phyloP scores from a whole-genome alignment of 2,797 vertebrate species.

The Cetoscarus ocellatus region DNA sequence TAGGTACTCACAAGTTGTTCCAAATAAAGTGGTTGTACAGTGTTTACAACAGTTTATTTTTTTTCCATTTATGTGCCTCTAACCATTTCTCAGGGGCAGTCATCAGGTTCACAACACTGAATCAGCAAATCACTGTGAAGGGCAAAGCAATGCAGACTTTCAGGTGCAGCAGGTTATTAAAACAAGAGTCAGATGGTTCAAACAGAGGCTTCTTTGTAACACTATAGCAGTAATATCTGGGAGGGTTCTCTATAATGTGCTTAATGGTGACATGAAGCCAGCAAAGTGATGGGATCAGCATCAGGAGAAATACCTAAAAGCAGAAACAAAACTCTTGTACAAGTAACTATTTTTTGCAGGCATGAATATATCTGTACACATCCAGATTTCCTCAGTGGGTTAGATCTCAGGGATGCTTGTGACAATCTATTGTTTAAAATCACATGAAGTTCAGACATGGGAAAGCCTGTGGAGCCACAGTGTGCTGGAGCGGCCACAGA shows the following conservation, averaged over 20 bases:
- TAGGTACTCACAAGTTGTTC: too few species aligned
- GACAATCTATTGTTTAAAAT: slow-evolving; percentile 22
- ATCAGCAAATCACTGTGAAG: slow-evolving; percentile 10
- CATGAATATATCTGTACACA: neutral
- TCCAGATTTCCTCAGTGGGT: slow-evolving; percentile 11
- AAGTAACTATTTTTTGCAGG: neutral
- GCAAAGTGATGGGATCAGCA: neutral
- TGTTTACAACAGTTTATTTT: too few species aligned
- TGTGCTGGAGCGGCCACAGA: slow-evolving; percentile 47
- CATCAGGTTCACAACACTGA: neutral
- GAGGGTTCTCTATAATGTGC: slow-evolving; percentile 3
- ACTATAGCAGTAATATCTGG: slow-evolving; percentile 10
- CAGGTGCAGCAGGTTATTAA: slow-evolving; percentile 52
- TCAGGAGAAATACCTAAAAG: neutral
- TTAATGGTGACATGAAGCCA: slow-evolving; percentile 4
- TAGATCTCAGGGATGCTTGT: slow-evolving; percentile 10
- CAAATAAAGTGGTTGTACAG: too few species aligned
- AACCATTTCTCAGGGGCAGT: slow-evolving; percentile 8
- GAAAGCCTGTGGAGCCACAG: slow-evolving; percentile 48
- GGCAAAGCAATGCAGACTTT: slow-evolving; percentile 32
- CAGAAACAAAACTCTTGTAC: neutral
- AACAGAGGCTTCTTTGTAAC: slow-evolving; percentile 23
- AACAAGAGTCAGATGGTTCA: slow-evolving; percentile 34
- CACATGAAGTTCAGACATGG: slow-evolving; percentile 53
- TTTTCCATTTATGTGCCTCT: neutral